Evolutionary conservation across 1,140 invertebrate genomes (phyloP).

Genomic region (Heliconius congener): DNA sequence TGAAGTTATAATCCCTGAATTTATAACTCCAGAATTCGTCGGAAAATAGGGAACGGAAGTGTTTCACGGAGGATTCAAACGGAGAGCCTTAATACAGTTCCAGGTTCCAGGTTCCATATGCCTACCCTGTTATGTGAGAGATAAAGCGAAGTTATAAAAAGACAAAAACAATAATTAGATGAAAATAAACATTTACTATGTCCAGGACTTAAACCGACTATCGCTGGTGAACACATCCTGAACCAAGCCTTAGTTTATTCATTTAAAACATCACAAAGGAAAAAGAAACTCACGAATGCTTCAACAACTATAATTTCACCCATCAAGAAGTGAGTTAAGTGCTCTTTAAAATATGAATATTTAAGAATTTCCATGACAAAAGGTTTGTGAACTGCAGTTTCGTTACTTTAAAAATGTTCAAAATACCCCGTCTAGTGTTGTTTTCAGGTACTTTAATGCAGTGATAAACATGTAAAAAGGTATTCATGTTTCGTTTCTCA

Average conservation of each 20-base stretch:
- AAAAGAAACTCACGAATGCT: neutral
- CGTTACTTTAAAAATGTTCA: neutral
- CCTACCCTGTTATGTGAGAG: too few species aligned
- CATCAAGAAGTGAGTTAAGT: conserved; percentile 12
- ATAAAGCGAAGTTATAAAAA: too few species aligned
- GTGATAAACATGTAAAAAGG: neutral
- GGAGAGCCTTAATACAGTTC: too few species aligned
- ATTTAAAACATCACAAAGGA: neutral
- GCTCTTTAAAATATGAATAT: conserved; percentile 12
- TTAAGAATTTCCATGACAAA: conserved; percentile 14
- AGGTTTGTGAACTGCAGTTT: conserved; percentile 11
- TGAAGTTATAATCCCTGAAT: too few species aligned
- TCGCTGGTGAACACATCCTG: neutral
- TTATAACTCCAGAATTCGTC: too few species aligned
- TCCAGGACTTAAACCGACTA: neutral
- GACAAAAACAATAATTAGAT: too few species aligned
- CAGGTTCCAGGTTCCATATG: too few species aligned
- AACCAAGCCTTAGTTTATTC: neutral
- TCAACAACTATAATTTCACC: conserved; percentile 9
- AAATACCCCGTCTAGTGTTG: neutral
- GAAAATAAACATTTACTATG: neutral
- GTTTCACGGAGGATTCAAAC: too few species aligned
- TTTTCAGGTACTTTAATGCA: neutral
- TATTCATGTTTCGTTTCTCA: too few species aligned
- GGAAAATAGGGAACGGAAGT: too few species aligned